Conservation (phyloP, 1,140 invertebrate species). For the Plodia interpunctella region DNA sequence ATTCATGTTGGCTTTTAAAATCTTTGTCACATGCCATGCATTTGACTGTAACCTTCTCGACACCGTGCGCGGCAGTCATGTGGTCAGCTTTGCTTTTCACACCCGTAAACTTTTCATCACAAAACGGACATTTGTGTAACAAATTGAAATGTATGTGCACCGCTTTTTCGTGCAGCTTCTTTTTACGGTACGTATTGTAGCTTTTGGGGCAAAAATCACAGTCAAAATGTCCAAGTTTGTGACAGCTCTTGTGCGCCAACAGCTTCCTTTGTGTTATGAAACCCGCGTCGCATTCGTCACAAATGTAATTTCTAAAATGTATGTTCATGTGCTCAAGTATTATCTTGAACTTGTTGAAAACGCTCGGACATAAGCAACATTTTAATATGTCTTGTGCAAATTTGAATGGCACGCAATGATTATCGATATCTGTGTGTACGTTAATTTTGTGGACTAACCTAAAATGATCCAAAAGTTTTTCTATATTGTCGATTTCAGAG, state of each 20-base stretch:
- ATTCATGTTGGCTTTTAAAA: slow-evolving; percentile 40
- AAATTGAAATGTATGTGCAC: slow-evolving; percentile 40
- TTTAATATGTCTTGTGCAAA: slow-evolving; percentile 31
- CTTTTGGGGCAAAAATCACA: slow-evolving; percentile 43
- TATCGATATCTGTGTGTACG: slow-evolving; percentile 23
- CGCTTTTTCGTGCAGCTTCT: slow-evolving; percentile 39
- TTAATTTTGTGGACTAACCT: slow-evolving; percentile 22
- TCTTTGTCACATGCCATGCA: slow-evolving; percentile 52
- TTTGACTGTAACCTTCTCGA: slow-evolving; percentile 30
- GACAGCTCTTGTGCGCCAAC: slow-evolving; percentile 32
- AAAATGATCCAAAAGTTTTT: slow-evolving; percentile 25
- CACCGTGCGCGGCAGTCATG: slow-evolving; percentile 40
- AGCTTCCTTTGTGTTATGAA: slow-evolving; percentile 42
- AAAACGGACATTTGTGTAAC: slow-evolving; percentile 47
- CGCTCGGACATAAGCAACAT: slow-evolving; percentile 42
- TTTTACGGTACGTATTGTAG: slow-evolving; percentile 41
- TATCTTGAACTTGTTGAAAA: slow-evolving; percentile 47
- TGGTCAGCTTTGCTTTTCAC: slow-evolving; percentile 43
- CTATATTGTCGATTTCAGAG: slow-evolving; percentile 18
- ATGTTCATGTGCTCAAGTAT: slow-evolving; percentile 53
- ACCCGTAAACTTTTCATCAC: slow-evolving; percentile 42
- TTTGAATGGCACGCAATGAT: slow-evolving; percentile 27
- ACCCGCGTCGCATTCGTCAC: slow-evolving; percentile 42
- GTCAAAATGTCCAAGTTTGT: slow-evolving; percentile 37
- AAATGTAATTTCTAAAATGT: slow-evolving; percentile 51